phyloP scores from a whole-genome alignment of 1,140 invertebrate genomes.

The Drosophila melanogaster region DNA sequence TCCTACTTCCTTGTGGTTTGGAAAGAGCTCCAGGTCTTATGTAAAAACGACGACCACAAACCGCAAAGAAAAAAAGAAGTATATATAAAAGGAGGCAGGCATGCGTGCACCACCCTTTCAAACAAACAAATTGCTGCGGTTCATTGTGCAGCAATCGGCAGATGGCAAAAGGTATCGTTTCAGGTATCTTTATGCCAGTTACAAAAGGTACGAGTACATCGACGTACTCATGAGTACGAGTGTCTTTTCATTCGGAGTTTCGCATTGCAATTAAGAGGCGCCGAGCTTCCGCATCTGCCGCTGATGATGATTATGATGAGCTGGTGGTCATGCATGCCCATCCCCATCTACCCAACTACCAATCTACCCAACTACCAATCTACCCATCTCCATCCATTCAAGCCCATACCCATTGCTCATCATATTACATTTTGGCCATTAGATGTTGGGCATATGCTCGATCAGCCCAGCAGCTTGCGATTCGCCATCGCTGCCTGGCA shows the following conservation, averaged over 20 bases:
- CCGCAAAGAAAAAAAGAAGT: background rate
- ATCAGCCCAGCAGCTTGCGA: conserved; percentile 43
- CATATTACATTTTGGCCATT: conserved; percentile 32
- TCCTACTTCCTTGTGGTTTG: conserved; percentile 42
- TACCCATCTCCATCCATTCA: background rate
- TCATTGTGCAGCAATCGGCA: conserved; percentile 43
- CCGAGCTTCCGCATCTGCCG: conserved; percentile 36
- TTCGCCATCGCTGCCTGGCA: conserved; percentile 30
- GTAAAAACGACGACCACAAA: conserved; percentile 33
- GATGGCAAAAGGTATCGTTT: conserved; percentile 4
- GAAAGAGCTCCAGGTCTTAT: conserved; percentile 22
- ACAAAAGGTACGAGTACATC: conserved; percentile 43
- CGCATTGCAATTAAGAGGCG: conserved; percentile 53
- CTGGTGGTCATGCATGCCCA: conserved; percentile 27
- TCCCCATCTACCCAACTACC: background rate
- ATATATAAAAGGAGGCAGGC: conserved; percentile 36
- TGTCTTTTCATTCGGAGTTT: conserved; percentile 36
- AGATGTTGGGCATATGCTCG: conserved; percentile 35
- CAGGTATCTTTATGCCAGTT: conserved; percentile 12
- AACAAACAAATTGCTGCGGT: conserved; percentile 35
- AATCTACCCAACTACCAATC: background rate
- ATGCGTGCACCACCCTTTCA: conserved; percentile 63
- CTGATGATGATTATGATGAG: conserved; percentile 54
- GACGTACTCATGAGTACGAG: background rate
- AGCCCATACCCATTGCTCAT: background rate